Conservation (phyloP, 2,888 invertebrate genomes). For the Criorhina ranunculi region DNA sequence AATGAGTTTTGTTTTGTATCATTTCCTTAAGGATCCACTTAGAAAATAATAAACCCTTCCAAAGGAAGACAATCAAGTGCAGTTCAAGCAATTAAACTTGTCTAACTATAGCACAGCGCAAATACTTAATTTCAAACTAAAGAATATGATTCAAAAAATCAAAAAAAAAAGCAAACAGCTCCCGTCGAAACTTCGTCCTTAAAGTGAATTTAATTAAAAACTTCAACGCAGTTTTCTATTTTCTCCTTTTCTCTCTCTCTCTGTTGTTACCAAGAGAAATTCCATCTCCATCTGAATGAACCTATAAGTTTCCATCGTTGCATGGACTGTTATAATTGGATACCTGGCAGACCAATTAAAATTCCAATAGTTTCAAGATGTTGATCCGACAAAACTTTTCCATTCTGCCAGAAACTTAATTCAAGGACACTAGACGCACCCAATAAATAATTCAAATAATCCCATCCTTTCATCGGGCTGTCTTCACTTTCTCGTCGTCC, state of each 20-base stretch:
- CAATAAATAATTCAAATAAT: slow-evolving; percentile 25
- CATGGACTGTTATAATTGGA: background rate
- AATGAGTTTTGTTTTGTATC: too few species aligned
- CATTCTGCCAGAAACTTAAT: background rate
- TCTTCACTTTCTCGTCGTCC: background rate
- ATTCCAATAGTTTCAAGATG: slow-evolving; percentile 9
- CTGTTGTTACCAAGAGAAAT: background rate
- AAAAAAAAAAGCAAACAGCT: background rate
- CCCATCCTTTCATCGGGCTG: background rate
- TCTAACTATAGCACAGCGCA: background rate
- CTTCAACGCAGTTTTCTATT: slow-evolving; percentile 14
- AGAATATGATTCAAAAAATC: background rate
- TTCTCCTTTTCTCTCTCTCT: background rate
- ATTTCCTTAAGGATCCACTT: too few species aligned
- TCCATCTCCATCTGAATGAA: background rate
- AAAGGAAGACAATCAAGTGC: background rate
- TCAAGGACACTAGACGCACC: slow-evolving; percentile 13
- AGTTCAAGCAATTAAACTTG: slow-evolving; percentile 9
- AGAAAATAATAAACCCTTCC: too few species aligned
- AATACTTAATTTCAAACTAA: background rate
- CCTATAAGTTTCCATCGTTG: slow-evolving; percentile 23
- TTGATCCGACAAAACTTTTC: background rate
- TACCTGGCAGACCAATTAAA: slow-evolving; percentile 36
- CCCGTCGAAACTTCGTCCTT: slow-evolving; percentile 42
- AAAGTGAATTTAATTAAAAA: slow-evolving; percentile 63